phyloP scores from a whole-genome alignment of 2,113 vertebrate genomes.

The Tyto alba region DNA sequence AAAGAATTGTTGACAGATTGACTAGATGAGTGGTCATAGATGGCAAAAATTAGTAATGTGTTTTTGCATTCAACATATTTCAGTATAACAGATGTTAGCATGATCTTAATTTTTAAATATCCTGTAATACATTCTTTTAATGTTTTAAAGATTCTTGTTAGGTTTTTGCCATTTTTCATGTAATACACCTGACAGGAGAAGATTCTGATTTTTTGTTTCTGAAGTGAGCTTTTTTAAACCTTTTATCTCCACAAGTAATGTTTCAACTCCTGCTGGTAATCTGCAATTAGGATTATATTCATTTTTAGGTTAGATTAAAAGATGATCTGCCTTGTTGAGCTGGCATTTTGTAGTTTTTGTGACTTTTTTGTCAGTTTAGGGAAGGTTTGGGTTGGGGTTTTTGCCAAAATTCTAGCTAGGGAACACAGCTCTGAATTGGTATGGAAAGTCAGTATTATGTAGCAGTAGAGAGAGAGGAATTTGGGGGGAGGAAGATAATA shows the following conservation, averaged over 20 bases:
- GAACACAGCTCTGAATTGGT: not conserved
- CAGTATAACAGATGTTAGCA: not conserved
- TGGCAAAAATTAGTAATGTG: not conserved
- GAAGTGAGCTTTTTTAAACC: not conserved
- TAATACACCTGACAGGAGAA: not conserved
- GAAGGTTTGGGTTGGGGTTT: not conserved
- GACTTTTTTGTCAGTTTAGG: not conserved
- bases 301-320: not conserved
- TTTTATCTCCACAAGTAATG: not conserved
- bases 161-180: not conserved
- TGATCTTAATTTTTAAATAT: not conserved
- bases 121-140: not conserved
- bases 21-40: not conserved
- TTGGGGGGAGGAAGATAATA: not conserved
- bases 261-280: not conserved
- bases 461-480: not conserved
- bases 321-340: not conserved
- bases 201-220: not conserved
- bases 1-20: not conserved
- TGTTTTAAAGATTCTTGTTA: not conserved
- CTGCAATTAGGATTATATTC: not conserved
- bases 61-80: not conserved
- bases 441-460: not conserved
- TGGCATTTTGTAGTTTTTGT: not conserved
- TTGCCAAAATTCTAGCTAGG: not conserved